Percentiles rank a stretch among this genome's conserved stretches.
Conservation (phyloP, 1,140 invertebrate genomes). For the Varroa destructor region DNA sequence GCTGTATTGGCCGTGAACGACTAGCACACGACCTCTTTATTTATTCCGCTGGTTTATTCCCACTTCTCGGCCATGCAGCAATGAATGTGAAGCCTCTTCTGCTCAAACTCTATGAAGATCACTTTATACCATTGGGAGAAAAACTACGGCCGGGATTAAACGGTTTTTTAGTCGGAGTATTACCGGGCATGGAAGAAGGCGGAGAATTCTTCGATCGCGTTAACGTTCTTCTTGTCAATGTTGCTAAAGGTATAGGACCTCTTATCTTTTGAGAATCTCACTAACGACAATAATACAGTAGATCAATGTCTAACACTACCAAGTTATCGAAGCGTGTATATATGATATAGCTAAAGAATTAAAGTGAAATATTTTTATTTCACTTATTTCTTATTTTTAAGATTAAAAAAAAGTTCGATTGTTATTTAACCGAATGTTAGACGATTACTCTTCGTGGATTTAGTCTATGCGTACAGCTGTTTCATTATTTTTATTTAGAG, state of each 20-base stretch:
- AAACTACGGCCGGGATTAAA: slow-evolving; percentile 66
- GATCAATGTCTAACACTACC: too few species aligned
- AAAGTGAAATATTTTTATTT: too few species aligned
- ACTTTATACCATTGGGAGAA: slow-evolving; percentile 71
- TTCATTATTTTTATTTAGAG: neutral
- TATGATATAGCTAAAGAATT: too few species aligned
- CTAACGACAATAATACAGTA: neutral
- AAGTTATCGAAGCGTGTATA: too few species aligned
- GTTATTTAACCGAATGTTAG: neutral
- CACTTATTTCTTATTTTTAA: too few species aligned
- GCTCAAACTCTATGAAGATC: slow-evolving; percentile 75
- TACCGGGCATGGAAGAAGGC: slow-evolving; percentile 77
- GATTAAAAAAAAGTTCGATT: too few species aligned
- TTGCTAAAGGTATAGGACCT: slow-evolving; percentile 23
- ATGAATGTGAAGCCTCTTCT: slow-evolving; percentile 75
- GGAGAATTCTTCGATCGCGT: slow-evolving; percentile 74
- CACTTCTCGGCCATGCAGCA: slow-evolving; percentile 70
- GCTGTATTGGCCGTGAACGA: slow-evolving; percentile 68
- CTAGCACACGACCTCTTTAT: slow-evolving; percentile 72
- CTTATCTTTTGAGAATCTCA: slow-evolving; percentile 12
- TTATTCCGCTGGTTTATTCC: slow-evolving; percentile 76
- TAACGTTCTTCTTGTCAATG: neutral
- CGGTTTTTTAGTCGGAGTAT: slow-evolving; percentile 67
- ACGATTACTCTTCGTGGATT: neutral
- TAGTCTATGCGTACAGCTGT: neutral